Base-by-base conservation (phyloP, 2,888 invertebrate genomes). In the Harmothoe impar region DNA sequence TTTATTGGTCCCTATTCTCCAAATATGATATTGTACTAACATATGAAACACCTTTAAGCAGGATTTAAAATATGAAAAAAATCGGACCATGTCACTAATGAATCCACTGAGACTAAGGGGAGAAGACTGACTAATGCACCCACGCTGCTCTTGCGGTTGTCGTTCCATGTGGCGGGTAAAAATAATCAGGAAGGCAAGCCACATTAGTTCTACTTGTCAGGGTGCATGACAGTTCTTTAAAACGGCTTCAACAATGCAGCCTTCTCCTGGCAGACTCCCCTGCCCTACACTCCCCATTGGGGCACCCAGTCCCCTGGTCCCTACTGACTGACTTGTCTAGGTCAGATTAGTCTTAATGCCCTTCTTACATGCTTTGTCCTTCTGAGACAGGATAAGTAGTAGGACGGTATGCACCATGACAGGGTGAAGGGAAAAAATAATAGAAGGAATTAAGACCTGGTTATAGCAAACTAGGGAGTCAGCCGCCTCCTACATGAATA, bases 131-230 rank as follows among this genome's bases (percentile, higher is more conserved):
- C 72, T 72, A 72, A 72, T 72, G 72, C 72, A 17, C n/a, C 62
- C 62, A 62, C 20, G 62, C n/a, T 62, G 62, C 62, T 62, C 62
- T 3, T 62, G 20, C n/a, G 62, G 62, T n/a, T n/a, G 20, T n/a
- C 62, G 3, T n/a, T n/a, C 62, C 62, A n/a, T n/a, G 77, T 20
- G 77, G 25, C 17, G 81, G 81, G 81, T 33, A n/a, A 23, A 20
- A n/a, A 43, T 81, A 81, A 81, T 81, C 81, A 81, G 81, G 7
- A 72, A 81, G 81, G 35, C 81, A 81, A 81, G 81, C 81, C 81
- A 81, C 81, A 81, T 81, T 81, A 81, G 81, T 81, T 81, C 81
- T 81, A 81, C 35, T 81, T 81, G 81, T 81, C 81, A 81, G 20
- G 81, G n/a, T 20, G 20, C 35, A 43, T 81, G 43, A 43, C 81